phyloP scores from a whole-genome alignment of 2,113 vertebrate species.

The Zingel zingel region DNA sequence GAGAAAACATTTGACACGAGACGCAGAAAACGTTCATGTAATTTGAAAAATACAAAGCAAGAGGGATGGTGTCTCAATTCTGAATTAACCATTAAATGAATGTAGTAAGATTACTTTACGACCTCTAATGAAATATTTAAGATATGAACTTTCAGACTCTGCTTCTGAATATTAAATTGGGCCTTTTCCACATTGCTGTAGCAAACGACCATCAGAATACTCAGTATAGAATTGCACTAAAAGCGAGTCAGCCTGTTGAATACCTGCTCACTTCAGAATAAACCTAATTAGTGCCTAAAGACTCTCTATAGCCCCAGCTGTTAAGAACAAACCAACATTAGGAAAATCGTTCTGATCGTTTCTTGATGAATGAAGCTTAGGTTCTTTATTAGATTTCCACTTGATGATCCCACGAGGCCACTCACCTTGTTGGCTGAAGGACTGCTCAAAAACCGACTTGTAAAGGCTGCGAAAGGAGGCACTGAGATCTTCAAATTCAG shows the following conservation, averaged over 20 bases:
- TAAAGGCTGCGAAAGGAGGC: conserved; percentile 96
- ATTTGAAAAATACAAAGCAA: conserved; percentile 25
- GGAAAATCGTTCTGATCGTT: conserved; percentile 62
- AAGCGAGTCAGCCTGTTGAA: conserved; percentile 51
- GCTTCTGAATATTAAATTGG: conserved; percentile 39
- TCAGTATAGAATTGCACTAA: conserved; percentile 42
- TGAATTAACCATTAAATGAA: conserved; percentile 28
- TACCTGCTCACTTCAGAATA: conserved; percentile 49
- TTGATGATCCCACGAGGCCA: conserved; percentile 49
- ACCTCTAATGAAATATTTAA: conserved; percentile 57
- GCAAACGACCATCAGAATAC: conserved; percentile 42
- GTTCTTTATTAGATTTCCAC: conserved; percentile 51
- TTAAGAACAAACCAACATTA: conserved; percentile 63
- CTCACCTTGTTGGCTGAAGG: conserved; percentile 93
- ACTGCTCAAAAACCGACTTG: conserved; percentile 95
- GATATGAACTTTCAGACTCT: conserved; percentile 31
- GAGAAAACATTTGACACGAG: conserved; percentile 37
- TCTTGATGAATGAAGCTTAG: conserved; percentile 59
- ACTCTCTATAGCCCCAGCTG: conserved; percentile 53
- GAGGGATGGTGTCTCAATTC: conserved; percentile 3
- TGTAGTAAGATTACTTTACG: conserved; percentile 43
- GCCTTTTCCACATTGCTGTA: conserved; percentile 22
- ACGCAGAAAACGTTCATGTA: conserved; percentile 25
- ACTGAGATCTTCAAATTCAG: conserved; percentile 96
- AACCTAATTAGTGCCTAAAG: conserved; percentile 68